These are phyloP conservation scores for Bombus sibiricus DNA, from an alignment of 1,140 invertebrate genomes.

Conservation along the genomic window DNA sequence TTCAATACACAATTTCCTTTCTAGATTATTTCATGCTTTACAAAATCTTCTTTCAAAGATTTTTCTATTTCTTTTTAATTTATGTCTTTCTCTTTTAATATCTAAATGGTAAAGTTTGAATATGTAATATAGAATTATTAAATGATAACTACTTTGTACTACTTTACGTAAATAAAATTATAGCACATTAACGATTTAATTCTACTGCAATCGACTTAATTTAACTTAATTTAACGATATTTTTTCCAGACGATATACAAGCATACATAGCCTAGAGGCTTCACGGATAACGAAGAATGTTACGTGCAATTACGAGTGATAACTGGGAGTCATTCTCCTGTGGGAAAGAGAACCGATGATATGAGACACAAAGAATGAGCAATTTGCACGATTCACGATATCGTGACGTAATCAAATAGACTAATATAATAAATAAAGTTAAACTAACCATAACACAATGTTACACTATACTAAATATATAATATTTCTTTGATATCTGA, in stretches of 20 bases:
- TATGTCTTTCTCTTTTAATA: background rate
- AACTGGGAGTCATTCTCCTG: background rate
- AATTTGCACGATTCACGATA: background rate
- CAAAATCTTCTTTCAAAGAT: background rate
- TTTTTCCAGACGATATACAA: background rate
- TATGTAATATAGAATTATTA: background rate
- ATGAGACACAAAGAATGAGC: background rate
- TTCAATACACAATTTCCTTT: background rate
- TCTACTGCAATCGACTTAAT: background rate
- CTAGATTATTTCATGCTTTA: background rate
- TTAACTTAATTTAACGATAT: background rate
- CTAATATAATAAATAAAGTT: background rate
- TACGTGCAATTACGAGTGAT: constrained; percentile 14
- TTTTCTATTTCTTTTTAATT: background rate
- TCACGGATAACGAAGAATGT: background rate
- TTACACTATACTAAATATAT: background rate
- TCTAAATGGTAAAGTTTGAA: background rate
- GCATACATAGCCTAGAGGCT: background rate
- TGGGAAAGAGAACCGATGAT: background rate
- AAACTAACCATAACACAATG: background rate
- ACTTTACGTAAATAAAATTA: background rate
- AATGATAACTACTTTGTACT: background rate
- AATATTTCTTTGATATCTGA: background rate
- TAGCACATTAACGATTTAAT: background rate
- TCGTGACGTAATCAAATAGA: background rate